Evolutionary conservation across 2,797 vertebrate genomes (phyloP), one percentile per base, ranked within the genome.

Genomic region (Gastrophryne carolinensis): DNA sequence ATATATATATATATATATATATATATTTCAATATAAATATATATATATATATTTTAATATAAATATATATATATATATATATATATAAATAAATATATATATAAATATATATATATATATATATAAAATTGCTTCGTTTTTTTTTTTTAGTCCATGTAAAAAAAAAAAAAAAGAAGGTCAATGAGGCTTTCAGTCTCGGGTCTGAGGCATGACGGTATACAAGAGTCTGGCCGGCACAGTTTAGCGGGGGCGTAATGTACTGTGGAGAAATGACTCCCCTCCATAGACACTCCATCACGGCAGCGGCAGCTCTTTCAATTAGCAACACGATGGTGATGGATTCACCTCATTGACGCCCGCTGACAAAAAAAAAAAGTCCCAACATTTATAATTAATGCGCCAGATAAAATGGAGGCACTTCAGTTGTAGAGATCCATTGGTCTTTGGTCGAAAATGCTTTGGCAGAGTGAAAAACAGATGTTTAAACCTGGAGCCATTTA

Each of bases 381-480:
- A 44, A 57, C 72, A 30, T 74, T 66, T 66, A 13, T 49, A 66
- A 74, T 74, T 57, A 74, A 66, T 65, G 61, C 47, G 50, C 62
- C 62, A 11, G 72, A 74, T 49, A 30, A 57, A 65, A 26, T 3
- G 72, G 39, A 30, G 13, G 13, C 37, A 11, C 5, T 15, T 4
- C 13, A 13, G 37, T 39, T 15, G 11, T 1, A 4, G 37, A 39
- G 37, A 39, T 15, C 37, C 13, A 9, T 9, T 15, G 37, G n/a
- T 15, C 37, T 15, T 11, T 15, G 11, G 4, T 39, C 12, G 9
- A 4, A 9, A 32, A 9, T 9, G 4, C 30, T 32, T 32, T 32
- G 12, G 6, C 35, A 15, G 35, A 39, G 35, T 15, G 12, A 15
- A 39, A 15, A 39, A 13, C 35, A 15, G 35, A 39, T 39, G 35